These are phyloP conservation scores for Pentamera pediparva DNA, from an alignment of 53 echinoderm and acorn worm species.

Conservation along the genomic window DNA sequence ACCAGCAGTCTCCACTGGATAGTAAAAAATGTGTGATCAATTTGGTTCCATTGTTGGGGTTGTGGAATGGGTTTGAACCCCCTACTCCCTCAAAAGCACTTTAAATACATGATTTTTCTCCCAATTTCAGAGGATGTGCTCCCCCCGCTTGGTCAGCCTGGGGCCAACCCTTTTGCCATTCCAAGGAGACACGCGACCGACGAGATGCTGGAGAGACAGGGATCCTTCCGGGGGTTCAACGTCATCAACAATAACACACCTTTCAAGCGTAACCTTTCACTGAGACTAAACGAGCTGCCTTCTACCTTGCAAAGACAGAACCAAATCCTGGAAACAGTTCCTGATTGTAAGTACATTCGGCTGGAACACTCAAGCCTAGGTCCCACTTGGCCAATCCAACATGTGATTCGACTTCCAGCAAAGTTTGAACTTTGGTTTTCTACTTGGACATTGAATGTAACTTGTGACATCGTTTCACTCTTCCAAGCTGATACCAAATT, in stretches of 20 bases:
- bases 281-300: slow-evolving; percentile 84
- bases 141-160: background rate
- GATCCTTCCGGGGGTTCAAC: slow-evolving; percentile 68
- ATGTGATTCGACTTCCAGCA: too few species aligned
- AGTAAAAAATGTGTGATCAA: too few species aligned
- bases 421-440: too few species aligned
- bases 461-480: too few species aligned
- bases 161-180: slow-evolving; percentile 52
- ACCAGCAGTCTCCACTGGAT: too few species aligned
- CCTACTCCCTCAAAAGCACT: background rate
- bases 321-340: slow-evolving; percentile 65
- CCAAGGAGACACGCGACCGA: slow-evolving; percentile 82
- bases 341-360: slow-evolving; percentile 57
- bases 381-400: too few species aligned
- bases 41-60: too few species aligned
- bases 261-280: slow-evolving; percentile 84
- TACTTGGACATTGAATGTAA: too few species aligned
- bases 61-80: too few species aligned
- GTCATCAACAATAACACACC: slow-evolving; percentile 65
- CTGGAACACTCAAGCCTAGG: too few species aligned
- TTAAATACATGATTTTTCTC: background rate
- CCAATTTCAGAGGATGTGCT: background rate
- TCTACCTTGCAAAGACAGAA: slow-evolving; percentile 92
- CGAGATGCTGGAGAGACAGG: slow-evolving; percentile 74
- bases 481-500: too few species aligned